A percentile compares a stretch with the other conserved stretches of the same genome.
phyloP scores from a whole-genome alignment of 2,113 vertebrate genomes.

The Esox niger region DNA sequence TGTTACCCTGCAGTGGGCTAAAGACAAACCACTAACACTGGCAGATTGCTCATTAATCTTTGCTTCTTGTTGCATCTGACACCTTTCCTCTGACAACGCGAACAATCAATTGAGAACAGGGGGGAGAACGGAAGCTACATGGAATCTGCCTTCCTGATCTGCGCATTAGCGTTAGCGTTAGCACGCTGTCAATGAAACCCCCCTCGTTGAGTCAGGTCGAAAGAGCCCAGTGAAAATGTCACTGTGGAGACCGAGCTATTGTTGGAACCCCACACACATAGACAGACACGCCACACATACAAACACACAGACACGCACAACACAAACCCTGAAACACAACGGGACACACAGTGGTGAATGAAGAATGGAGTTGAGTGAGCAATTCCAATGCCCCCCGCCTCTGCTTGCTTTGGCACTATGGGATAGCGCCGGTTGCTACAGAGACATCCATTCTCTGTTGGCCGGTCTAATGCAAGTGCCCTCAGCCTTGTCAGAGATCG shows the following conservation, averaged over 20 bases:
- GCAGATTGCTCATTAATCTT: too few species aligned
- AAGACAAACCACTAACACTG: too few species aligned
- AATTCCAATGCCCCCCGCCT: constrained; percentile 46
- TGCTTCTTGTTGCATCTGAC: not conserved
- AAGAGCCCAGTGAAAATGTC: too few species aligned
- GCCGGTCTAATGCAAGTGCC: not conserved
- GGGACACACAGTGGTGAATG: constrained; percentile 27
- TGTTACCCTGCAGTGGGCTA: not conserved
- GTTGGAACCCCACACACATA: constrained; percentile 35
- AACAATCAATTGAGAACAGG: constrained; percentile 29
- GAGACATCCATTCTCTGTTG: constrained; percentile 51
- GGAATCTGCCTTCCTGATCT: not conserved
- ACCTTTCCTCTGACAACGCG: constrained; percentile 21
- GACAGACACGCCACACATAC: too few species aligned
- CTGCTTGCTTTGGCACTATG: constrained; percentile 54
- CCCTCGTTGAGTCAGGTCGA: too few species aligned
- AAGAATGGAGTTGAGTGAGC: constrained; percentile 56
- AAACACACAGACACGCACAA: too few species aligned
- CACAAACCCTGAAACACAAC: too few species aligned
- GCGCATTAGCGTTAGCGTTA: not conserved
- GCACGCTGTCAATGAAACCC: too few species aligned
- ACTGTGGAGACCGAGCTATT: constrained; percentile 41
- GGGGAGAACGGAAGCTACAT: constrained; percentile 33
- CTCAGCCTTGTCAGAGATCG: not conserved
- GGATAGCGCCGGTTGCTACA: constrained; percentile 46